Conservation (phyloP, 2,797 vertebrate species). For the Lepus oiostolus region DNA sequence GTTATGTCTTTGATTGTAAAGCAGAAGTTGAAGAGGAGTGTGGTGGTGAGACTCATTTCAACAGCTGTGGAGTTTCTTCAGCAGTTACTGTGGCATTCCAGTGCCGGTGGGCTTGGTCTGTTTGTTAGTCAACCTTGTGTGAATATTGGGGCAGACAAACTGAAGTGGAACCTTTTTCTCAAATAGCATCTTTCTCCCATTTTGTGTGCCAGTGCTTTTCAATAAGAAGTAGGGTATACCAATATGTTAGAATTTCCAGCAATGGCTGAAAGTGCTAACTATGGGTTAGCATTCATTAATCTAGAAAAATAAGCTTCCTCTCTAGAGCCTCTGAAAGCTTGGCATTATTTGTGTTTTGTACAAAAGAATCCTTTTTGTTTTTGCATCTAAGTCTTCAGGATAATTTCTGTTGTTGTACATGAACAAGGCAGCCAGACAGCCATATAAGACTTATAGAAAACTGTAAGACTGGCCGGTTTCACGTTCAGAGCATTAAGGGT, state of each 20-base stretch:
- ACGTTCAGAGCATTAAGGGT: neutral
- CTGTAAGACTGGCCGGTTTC: neutral
- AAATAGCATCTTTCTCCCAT: neutral
- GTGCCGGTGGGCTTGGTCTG: neutral
- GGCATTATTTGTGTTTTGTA: neutral
- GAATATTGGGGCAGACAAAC: neutral
- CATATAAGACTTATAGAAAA: neutral
- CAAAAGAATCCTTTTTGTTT: slow-evolving; percentile 29
- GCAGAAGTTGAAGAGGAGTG: neutral
- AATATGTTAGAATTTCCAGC: neutral
- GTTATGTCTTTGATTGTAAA: slow-evolving; percentile 1
- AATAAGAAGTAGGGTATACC: neutral
- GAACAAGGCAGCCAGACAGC: neutral
- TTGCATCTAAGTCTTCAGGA: slow-evolving; percentile 14
- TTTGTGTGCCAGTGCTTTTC: neutral
- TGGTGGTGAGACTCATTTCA: slow-evolving; percentile 35
- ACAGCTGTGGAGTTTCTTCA: neutral
- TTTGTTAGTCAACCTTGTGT: neutral
- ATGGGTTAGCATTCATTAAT: neutral
- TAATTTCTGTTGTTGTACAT: neutral
- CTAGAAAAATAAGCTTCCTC: neutral
- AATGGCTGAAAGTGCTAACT: neutral
- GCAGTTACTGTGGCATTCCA: neutral
- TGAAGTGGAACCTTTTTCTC: neutral
- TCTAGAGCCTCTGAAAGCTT: neutral